A percentile compares a stretch with the other conserved stretches of the same genome.
These are phyloP conservation scores for Coelopa frigida DNA, from an alignment of 1,140 invertebrate genomes.

Conservation along the genomic window DNA sequence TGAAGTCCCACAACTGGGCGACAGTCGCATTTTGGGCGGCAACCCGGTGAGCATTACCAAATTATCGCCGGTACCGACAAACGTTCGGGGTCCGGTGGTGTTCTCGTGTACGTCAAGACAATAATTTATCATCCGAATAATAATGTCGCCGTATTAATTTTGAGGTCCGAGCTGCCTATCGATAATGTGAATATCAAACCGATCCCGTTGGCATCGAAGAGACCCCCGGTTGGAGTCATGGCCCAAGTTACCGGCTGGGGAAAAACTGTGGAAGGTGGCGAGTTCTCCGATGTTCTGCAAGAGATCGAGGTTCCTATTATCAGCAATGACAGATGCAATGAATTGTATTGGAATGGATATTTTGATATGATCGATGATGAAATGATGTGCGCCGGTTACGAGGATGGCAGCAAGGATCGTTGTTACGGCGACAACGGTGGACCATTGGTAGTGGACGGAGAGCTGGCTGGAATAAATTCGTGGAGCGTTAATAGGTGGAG, in stretches of 20 bases:
- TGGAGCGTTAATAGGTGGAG: conserved; percentile 66
- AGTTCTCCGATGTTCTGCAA: conserved; percentile 19
- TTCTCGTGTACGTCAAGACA: conserved; percentile 22
- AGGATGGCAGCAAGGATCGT: conserved; percentile 47
- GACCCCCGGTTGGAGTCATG: conserved; percentile 15
- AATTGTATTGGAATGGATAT: conserved; percentile 19
- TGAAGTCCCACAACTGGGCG: conserved; percentile 8
- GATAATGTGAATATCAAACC: conserved; percentile 11
- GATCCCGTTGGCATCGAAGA: conserved; percentile 14
- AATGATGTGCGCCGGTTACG: conserved; percentile 63
- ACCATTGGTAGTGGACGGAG: conserved; percentile 32
- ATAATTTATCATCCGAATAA: conserved; percentile 26
- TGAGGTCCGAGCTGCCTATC: conserved; percentile 21
- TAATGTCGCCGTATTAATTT: conserved; percentile 29
- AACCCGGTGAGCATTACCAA: conserved; percentile 47
- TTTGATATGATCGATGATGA: conserved; percentile 49
- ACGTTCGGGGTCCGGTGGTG: conserved; percentile 22
- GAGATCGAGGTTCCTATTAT: conserved; percentile 24
- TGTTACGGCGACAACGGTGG: conserved; percentile 47
- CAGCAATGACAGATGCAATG: conserved; percentile 45
- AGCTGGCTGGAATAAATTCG: conserved; percentile 54
- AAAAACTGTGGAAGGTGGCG: conserved; percentile 19
- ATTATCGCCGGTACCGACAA: conserved; percentile 25
- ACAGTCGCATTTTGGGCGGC: conserved; percentile 49
- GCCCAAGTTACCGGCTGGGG: conserved; percentile 33